phyloP scores from a whole-genome alignment of 2,113 vertebrate species.

The Nicator chloris region DNA sequence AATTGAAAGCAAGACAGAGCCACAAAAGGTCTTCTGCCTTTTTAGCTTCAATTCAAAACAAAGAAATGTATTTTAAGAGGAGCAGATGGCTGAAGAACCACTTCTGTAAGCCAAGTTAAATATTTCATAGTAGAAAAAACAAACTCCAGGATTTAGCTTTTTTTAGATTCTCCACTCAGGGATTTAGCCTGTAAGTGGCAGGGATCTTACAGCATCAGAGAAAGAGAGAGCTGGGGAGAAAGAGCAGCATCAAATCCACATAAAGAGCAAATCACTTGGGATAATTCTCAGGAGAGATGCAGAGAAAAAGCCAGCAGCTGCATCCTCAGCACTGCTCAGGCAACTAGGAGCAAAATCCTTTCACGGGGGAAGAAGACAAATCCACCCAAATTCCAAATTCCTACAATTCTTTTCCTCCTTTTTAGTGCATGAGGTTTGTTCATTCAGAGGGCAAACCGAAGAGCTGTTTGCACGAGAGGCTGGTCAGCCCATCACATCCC shows the following conservation, averaged over 20 bases:
- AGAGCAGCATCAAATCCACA: background rate
- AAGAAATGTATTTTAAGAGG: background rate
- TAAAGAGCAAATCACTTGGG: background rate
- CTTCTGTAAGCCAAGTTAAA: background rate
- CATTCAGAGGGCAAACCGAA: background rate
- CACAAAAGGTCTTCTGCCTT: background rate
- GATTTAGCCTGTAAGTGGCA: background rate
- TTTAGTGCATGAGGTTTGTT: background rate
- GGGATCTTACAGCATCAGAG: background rate
- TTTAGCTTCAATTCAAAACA: background rate
- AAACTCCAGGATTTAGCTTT: background rate
- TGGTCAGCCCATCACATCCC: background rate
- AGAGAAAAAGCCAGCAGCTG: background rate
- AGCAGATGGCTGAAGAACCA: background rate
- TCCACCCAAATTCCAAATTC: background rate
- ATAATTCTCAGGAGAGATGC: accelerated
- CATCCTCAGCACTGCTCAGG: background rate
- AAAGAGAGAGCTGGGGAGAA: background rate
- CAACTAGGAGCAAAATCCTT: background rate
- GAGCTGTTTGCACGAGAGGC: background rate
- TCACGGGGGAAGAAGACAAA: background rate
- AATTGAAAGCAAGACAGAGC: background rate
- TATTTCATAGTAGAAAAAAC: background rate
- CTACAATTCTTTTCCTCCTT: background rate
- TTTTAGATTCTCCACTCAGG: background rate